A percentile compares a stretch with the other conserved stretches of the same genome.
Evolutionary conservation across 92 coral and sea anemone genomes (phyloP).

Genomic region (Actinernus sp.): DNA sequence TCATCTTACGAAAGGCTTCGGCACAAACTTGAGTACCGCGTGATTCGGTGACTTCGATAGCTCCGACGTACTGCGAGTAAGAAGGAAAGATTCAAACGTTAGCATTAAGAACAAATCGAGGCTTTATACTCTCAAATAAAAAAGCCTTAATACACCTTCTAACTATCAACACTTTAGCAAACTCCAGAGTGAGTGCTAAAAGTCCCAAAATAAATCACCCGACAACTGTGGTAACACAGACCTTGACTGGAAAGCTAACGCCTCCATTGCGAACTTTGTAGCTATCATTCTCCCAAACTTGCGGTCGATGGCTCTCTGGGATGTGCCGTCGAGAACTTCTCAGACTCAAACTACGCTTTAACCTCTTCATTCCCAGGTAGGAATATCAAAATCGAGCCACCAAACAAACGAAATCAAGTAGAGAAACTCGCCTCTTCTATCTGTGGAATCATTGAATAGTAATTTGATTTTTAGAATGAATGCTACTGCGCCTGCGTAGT

Average conservation of each 20-base stretch:
- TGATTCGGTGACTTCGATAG: conserved; percentile 95
- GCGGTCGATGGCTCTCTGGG: conserved; percentile 97
- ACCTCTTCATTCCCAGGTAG: conserved; percentile 67
- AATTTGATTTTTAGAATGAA: too few species aligned
- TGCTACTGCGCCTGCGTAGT: too few species aligned
- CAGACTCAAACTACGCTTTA: conserved; percentile 91
- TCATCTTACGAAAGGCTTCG: conserved; percentile 92
- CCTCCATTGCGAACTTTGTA: conserved; percentile 99
- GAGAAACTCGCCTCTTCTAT: too few species aligned
- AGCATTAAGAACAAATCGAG: too few species aligned
- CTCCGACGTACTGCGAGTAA: conserved; percentile 81
- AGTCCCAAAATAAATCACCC: too few species aligned
- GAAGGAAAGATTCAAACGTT: too few species aligned
- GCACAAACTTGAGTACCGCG: conserved; percentile 99
- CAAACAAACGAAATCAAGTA: too few species aligned
- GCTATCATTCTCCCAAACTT: conserved; percentile 99
- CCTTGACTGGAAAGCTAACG: conserved; percentile 98
- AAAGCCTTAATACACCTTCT: too few species aligned
- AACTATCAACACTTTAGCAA: too few species aligned
- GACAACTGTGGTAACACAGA: conserved; percentile 32
- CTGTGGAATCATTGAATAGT: too few species aligned
- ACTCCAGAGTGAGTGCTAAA: too few species aligned
- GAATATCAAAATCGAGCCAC: neutral
- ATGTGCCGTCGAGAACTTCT: conserved; percentile 93
- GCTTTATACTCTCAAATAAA: neutral